Conservation (phyloP, 1,140 invertebrate species). For the Tetramorium alpestre region DNA sequence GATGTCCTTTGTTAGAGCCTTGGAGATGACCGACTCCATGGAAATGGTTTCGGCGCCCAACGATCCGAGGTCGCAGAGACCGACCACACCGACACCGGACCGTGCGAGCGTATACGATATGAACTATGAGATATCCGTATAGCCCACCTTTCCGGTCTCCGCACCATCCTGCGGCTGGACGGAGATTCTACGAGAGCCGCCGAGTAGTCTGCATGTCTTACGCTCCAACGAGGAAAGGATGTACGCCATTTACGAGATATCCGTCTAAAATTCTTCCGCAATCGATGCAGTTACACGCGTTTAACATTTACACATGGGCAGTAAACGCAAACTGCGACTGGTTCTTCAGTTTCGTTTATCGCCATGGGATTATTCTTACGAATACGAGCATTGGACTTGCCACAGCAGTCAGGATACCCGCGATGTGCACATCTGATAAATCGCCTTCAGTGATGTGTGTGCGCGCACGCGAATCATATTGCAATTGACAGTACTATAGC, state of each 20-base stretch:
- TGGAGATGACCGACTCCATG: slow-evolving; percentile 95
- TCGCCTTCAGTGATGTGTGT: slow-evolving; percentile 8
- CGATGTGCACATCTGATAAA: not conserved
- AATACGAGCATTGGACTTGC: slow-evolving; percentile 3
- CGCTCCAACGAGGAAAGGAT: slow-evolving; percentile 67
- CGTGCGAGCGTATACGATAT: slow-evolving; percentile 96
- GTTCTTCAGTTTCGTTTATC: slow-evolving; percentile 25
- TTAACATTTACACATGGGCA: slow-evolving; percentile 7
- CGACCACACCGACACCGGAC: slow-evolving; percentile 90
- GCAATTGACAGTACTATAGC: slow-evolving; percentile 1
- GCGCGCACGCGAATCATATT: slow-evolving; percentile 5
- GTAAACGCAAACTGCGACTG: slow-evolving; percentile 9
- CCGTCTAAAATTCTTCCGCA: slow-evolving; percentile 67
- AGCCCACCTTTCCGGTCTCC: slow-evolving; percentile 83
- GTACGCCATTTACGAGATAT: slow-evolving; percentile 71
- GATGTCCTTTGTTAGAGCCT: slow-evolving; percentile 96
- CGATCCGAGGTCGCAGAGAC: slow-evolving; percentile 79
- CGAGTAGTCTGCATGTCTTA: slow-evolving; percentile 65
- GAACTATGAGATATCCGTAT: slow-evolving; percentile 98
- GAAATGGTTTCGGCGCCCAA: slow-evolving; percentile 87
- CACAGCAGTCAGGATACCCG: not conserved
- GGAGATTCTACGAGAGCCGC: slow-evolving; percentile 77
- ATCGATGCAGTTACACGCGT: slow-evolving; percentile 33
- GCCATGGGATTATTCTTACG: slow-evolving; percentile 25
- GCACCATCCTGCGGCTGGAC: slow-evolving; percentile 79